Conservation (phyloP, 2,797 vertebrate species). For the Urosaurus nigricauda region DNA sequence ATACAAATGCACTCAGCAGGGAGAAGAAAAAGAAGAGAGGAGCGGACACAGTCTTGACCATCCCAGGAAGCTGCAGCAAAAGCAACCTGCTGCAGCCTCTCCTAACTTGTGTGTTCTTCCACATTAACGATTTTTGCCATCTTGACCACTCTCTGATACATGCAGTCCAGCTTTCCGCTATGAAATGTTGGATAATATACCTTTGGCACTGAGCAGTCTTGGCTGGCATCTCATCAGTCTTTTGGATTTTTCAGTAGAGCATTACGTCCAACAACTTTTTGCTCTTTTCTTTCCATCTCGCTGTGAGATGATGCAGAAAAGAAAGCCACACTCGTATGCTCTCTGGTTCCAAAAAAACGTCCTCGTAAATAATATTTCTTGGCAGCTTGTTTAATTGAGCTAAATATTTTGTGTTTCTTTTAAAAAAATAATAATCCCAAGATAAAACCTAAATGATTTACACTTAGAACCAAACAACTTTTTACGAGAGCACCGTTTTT, state of each 20-base stretch:
- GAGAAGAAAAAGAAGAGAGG: too few species aligned
- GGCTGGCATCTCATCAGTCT: background rate
- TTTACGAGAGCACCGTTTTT: background rate
- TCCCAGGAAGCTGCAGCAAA: too few species aligned
- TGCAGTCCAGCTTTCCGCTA: too few species aligned
- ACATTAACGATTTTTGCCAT: too few species aligned
- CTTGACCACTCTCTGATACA: too few species aligned
- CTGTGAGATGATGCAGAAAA: background rate
- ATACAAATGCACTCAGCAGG: too few species aligned
- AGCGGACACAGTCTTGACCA: too few species aligned
- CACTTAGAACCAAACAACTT: slow-evolving; percentile 37
- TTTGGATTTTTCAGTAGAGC: background rate
- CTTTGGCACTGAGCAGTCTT: background rate
- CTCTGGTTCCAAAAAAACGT: slow-evolving; percentile 9
- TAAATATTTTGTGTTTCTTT: slow-evolving; percentile 37
- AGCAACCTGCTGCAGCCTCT: too few species aligned
- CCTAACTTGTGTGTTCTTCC: too few species aligned
- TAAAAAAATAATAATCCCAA: slow-evolving; percentile 11
- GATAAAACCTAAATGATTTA: slow-evolving; percentile 48
- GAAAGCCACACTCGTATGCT: background rate
- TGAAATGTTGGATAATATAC: background rate
- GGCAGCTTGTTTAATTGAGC: slow-evolving; percentile 36
- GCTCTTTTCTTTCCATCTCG: background rate
- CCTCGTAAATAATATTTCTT: slow-evolving; percentile 37
- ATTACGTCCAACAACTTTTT: background rate